Base-by-base conservation (phyloP, 2,888 invertebrate species). In the Limnephilus lunatus region DNA sequence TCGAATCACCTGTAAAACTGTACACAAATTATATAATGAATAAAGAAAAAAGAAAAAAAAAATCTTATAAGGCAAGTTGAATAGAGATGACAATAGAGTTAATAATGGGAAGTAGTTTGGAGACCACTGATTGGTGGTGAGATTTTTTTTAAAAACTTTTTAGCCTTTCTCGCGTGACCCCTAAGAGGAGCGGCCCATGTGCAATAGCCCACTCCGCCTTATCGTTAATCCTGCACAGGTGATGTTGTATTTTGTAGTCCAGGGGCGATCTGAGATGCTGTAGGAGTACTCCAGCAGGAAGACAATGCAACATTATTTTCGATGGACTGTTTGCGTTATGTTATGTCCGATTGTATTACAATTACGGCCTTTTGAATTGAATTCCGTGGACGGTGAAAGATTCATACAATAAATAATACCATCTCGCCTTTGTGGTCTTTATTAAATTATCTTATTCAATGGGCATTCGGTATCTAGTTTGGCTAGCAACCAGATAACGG, bases 271-370 rank as follows among this genome's bases (percentile, higher is more conserved):
- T 30, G 88, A 82, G 48, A 88, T 53, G 81, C 44, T 68, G 53
- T 31, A 25, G 89, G 89, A 44, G 89, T 80, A 31, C 9, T 80
- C n/a, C 19, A 35, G 81, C 85, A 39, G 53, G 86, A 53, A 86
- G 25, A 87, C 85, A 90, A 92, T 92, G 92, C 87, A 90, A 81
- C 83, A 90, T 88, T 85, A 91, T 91, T 92, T 90, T 89, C 87
- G 91, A 90, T 90, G 87, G 90, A 85, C 90, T 92, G 87, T 90
- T 92, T 87, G 82, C 68, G 68, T 48, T 92, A 83, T 85, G 81
- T 90, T 85, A 83, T 85, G 85, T 90, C 81, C 85, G 85, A 90
- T 82, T 90, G 92, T 92, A 85, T 90, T 82, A 90, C 81, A 87
- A 87, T 90, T 87, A 90, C 89, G n/a, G 81, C 86, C 91, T 80